Base-by-base conservation (phyloP, 2,113 vertebrate species). In the Stigmatopora nigra region DNA sequence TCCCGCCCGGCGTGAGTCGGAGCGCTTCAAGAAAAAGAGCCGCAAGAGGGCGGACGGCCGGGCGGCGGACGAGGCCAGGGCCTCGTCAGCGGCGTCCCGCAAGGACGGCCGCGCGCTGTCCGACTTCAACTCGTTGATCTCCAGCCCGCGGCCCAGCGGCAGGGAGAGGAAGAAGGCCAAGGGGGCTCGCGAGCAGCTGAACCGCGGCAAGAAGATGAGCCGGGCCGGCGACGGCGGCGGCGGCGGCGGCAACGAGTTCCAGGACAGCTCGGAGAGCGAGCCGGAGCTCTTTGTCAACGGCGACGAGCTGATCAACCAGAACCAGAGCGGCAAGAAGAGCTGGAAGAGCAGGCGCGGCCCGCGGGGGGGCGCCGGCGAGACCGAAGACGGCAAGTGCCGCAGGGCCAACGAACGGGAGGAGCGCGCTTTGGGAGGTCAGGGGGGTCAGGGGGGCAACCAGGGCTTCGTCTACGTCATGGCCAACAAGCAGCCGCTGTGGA, bases 381-480 rank as follows among this genome's bases (percentile, higher is more conserved):
- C 94, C 69, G 97, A 99, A 62, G 97, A 98, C 75, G 93, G 94
- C 64, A 98, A 96, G 86, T 95, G 94, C 78, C 92, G 96, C 13
- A 97, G 95, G 67, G 95, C 96, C 38, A 97, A 92, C 0, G 97
- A 99, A 75, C 92, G 94, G 78, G 97, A 99, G 75, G 97, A 98
- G 0, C 94, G 95, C 2, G 91, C 95, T 53, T 89, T 98, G 70
- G 95, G 96, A 64, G 98, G 92, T 85, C 96, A 98, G 81, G 97
- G 96, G 38, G 3, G 3, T 3, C 25, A 31, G 25, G 25, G 25
- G 25, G 25, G 96, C 65, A 98, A 92, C 85, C 96, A 98, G 81
- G 97, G 96, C 41, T 99, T 98, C 63, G 95, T 99, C 56, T 99
- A 98, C 0, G 89, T 99, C 11, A 99, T 99, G 97, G 97, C 97